phyloP scores from a whole-genome alignment of 2,888 invertebrate genomes.

The Tenthredo notha region DNA sequence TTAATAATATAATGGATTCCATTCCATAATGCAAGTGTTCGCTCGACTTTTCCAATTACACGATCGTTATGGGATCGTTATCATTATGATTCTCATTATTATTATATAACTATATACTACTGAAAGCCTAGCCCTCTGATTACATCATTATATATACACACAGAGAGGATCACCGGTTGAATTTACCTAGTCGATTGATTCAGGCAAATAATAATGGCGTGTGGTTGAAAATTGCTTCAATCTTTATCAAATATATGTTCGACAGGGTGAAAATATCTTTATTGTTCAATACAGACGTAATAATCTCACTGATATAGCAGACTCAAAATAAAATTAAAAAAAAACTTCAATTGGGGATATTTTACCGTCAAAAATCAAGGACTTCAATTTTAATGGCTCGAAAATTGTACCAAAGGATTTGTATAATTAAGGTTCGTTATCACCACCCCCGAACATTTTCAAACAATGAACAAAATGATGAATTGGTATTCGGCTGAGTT shows the following conservation, averaged over 20 bases:
- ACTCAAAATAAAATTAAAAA: not conserved
- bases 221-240: not conserved
- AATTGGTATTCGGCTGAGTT: not conserved
- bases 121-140: not conserved
- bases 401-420: not conserved
- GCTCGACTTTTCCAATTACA: constrained; percentile 19
- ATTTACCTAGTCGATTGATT: not conserved
- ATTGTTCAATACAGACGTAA: not conserved
- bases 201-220: not conserved
- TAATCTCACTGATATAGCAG: not conserved
- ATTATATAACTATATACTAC: not conserved
- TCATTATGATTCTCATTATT: constrained; percentile 20
- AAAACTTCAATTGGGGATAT: not conserved
- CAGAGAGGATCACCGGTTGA: not conserved
- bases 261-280: not conserved
- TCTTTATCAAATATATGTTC: not conserved
- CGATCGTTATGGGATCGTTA: constrained; percentile 5
- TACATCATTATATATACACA: not conserved
- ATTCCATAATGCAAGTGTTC: not conserved
- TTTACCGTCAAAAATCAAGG: too few relatives aligned
- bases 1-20: not conserved
- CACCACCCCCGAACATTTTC: too few relatives aligned
- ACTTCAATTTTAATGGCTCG: not conserved
- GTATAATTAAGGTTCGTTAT: not conserved
- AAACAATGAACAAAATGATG: too few relatives aligned